Base-by-base conservation (phyloP, 2,888 invertebrate genomes). In the Tachina fera region DNA sequence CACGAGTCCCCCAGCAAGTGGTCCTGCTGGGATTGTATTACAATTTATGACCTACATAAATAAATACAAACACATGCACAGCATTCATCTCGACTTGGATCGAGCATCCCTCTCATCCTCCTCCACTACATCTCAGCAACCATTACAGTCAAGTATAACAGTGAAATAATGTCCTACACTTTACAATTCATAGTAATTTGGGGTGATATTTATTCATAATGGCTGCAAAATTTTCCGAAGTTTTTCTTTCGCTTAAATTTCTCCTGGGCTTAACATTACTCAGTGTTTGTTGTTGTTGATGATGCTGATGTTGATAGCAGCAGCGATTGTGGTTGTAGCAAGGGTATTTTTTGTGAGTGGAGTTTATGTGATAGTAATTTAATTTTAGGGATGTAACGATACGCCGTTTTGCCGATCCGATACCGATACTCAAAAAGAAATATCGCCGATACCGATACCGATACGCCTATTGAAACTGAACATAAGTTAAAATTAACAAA, bases 171-270 rank as follows among this genome's bases (percentile, higher is more conserved):
- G 86, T 81, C 87, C 61, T 60, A 51, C 78, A 31, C 60, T 58
- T 41, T 53, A 61, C 84, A 76, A 81, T 84, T 84, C 79, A 67
- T 88, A 89, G 70, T 49, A 61, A 81, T 86, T 90, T 89, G 88
- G 91, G 90, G 90, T 90, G 91, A 89, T 90, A 90, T 88, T 53
- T 88, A 90, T 88, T 88, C 89, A 88, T 89, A 89, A 91, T 90
- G 91, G 90, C 87, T 88, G 86, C 76, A 85, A 87, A 82, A 85
- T 88, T 87, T 87, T 80, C 81, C 79, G 86, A 84, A 81, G 53
- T 67, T 85, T 70, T 77, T 60, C 63, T 80, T 82, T 74, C 43
- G 61, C 56, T 77, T 81, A 71, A 72, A 76, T 70, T 86, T 76
- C 75, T 53, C 65, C 51, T 67, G 63, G 67, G 80, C 68, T 74